phyloP scores from a whole-genome alignment of 2,113 vertebrate species.

The Larimichthys polyactis region DNA sequence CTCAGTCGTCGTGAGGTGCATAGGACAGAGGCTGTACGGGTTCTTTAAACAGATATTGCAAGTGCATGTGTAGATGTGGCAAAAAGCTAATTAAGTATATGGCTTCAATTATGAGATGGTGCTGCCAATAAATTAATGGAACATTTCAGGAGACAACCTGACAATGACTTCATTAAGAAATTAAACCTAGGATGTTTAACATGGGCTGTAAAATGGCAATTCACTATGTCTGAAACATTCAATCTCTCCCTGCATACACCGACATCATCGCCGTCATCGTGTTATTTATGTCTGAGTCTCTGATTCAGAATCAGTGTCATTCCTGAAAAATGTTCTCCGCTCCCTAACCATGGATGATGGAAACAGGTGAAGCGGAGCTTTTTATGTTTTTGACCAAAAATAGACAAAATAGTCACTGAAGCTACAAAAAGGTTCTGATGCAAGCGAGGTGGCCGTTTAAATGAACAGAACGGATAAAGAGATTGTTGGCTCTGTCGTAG shows the following conservation, averaged over 20 bases:
- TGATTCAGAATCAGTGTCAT: background rate
- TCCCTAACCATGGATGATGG: background rate
- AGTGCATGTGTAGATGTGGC: background rate
- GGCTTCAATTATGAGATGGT: background rate
- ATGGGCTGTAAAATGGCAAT: background rate
- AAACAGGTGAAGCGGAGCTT: background rate
- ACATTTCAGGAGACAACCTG: background rate
- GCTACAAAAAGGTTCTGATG: background rate
- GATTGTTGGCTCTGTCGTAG: too few species aligned
- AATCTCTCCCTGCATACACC: background rate
- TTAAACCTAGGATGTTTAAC: too few species aligned
- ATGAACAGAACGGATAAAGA: background rate
- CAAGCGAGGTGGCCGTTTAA: background rate
- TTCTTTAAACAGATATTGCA: background rate
- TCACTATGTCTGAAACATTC: background rate
- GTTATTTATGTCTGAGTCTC: background rate
- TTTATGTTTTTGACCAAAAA: slow-evolving; percentile 14
- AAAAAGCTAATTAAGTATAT: background rate
- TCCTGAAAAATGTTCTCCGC: background rate
- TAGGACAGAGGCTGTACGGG: background rate
- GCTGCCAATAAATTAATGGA: background rate
- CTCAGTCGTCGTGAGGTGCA: background rate
- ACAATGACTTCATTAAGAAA: background rate
- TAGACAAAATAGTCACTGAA: background rate
- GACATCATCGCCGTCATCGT: background rate